Percentiles rank a stretch among this genome's conserved stretches.
phyloP scores from a whole-genome alignment of 30 jellyfish, hydroid and myxozoan genomes.

The Cassiopea andromeda region DNA sequence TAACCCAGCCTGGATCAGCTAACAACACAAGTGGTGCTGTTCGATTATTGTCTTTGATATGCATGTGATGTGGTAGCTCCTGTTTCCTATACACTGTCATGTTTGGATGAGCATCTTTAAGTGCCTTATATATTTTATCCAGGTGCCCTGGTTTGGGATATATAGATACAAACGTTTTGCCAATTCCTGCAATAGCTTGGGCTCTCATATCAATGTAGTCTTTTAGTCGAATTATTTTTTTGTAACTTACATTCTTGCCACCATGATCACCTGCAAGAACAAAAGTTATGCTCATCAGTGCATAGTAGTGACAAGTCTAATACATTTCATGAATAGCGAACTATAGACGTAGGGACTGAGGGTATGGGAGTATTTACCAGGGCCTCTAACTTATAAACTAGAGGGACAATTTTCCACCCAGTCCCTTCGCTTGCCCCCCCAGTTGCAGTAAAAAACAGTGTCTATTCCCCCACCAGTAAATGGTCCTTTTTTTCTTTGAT shows the following conservation, averaged over 20 bases:
- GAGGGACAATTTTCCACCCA: too few species aligned
- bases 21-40: slow-evolving; percentile 77
- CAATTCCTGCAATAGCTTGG: slow-evolving; percentile 45
- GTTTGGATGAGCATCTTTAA: slow-evolving; percentile 62
- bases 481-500: too few species aligned
- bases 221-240: slow-evolving; percentile 54
- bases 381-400: too few species aligned
- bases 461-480: too few species aligned
- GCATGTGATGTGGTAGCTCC: slow-evolving; percentile 77
- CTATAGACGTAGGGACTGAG: too few species aligned
- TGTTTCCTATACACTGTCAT: slow-evolving; percentile 80
- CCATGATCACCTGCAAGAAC: slow-evolving; percentile 93
- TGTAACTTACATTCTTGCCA: slow-evolving; percentile 51
- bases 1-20: slow-evolving; percentile 93
- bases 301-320: slow-evolving; percentile 9
- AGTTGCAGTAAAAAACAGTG: too few species aligned
- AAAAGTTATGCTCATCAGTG: slow-evolving; percentile 37
- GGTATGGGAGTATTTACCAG: too few species aligned
- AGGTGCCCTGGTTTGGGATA: slow-evolving; percentile 66
- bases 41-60: slow-evolving; percentile 61
- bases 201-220: slow-evolving; percentile 64
- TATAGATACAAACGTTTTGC: slow-evolving; percentile 81
- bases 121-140: slow-evolving; percentile 51
- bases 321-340: not conserved
- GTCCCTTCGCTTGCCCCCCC: too few species aligned